These are phyloP conservation scores for Hirudinaria manillensis DNA, from an alignment of 2,888 invertebrate genomes.

Conservation along the genomic window DNA sequence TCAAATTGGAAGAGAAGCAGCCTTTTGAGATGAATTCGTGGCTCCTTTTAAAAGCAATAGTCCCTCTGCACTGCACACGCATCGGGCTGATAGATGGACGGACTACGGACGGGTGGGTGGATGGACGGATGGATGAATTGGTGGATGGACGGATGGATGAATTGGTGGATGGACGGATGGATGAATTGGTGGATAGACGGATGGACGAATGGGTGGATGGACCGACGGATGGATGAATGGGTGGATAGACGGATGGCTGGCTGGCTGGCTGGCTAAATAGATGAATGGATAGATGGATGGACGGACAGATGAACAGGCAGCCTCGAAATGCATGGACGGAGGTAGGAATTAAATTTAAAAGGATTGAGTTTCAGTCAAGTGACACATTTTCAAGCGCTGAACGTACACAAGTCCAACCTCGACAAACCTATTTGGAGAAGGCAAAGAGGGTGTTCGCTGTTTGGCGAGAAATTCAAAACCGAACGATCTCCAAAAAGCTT, in stretches of 20 bases:
- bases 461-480: no score
- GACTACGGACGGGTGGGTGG: slow-evolving; percentile 5
- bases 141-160: slow-evolving; percentile 12
- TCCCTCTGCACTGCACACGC: no score
- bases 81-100: slow-evolving; percentile 6
- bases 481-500: no score
- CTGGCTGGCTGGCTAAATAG: neutral
- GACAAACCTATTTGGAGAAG: no score
- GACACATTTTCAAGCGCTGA: no score
- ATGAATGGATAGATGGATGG: slow-evolving; percentile 9
- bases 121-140: slow-evolving; percentile 2
- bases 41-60: no score
- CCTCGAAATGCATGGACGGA: slow-evolving; percentile 6
- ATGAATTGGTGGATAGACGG: neutral
- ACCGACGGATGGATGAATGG: slow-evolving; percentile 7
- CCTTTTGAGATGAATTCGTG: no score
- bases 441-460: no score
- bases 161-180: slow-evolving; percentile 1
- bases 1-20: no score
- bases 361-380: no score
- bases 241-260: slow-evolving; percentile 2
- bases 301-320: neutral
- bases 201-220: slow-evolving; percentile 7
- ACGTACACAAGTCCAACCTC: no score
- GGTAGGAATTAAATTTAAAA: neutral